Evolutionary conservation across 2,888 invertebrate species (phyloP).

Genomic region (Sinhomidia bicolor): DNA sequence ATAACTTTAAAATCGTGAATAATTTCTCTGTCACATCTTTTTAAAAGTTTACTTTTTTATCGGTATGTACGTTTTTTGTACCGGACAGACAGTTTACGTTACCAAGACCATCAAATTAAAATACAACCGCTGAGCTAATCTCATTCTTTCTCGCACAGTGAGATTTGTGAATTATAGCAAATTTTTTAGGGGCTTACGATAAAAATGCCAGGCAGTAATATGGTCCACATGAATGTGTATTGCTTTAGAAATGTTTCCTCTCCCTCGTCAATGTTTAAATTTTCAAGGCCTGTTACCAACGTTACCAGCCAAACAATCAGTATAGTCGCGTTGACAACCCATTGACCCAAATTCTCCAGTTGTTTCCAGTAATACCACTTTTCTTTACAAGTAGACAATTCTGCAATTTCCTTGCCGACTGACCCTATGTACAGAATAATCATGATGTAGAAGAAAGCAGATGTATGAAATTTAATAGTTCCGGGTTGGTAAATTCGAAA

Average conservation of each 20-base stretch:
- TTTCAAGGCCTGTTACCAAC: background rate
- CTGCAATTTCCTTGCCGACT: background rate
- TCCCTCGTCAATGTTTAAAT: background rate
- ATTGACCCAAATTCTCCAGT: slow-evolving; percentile 4
- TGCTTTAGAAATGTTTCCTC: background rate
- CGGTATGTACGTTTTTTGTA: no score
- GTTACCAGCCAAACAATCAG: background rate
- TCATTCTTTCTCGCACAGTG: no score
- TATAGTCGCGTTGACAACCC: background rate
- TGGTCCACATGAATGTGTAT: background rate
- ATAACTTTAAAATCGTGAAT: no score
- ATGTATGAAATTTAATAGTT: background rate
- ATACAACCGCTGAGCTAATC: no score
- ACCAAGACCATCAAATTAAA: no score
- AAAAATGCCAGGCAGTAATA: background rate
- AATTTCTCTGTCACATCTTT: no score
- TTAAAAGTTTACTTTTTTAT: no score
- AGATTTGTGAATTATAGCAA: no score
- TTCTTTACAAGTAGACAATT: background rate
- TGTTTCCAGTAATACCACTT: slow-evolving; percentile 7
- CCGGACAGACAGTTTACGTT: no score
- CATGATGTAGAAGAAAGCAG: background rate
- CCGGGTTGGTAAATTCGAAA: background rate
- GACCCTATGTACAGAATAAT: background rate
- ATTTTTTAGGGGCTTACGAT: background rate